phyloP scores from a whole-genome alignment of 2,888 invertebrate species.

The Monoplex corrugatus region DNA sequence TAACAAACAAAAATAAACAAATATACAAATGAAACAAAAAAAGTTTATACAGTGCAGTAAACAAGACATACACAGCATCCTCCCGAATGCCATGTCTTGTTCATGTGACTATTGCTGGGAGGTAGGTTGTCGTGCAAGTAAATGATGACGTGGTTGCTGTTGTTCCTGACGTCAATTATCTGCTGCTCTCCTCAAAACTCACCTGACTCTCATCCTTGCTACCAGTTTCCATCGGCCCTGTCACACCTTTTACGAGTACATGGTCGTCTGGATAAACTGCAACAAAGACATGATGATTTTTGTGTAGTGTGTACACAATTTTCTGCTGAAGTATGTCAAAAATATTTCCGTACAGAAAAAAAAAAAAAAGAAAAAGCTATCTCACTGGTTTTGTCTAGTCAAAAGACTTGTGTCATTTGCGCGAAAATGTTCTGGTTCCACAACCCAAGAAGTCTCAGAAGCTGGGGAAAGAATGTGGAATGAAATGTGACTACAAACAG shows the following conservation, averaged over 20 bases:
- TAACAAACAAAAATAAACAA: not conserved
- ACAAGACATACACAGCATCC: not conserved
- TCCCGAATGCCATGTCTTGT: not conserved
- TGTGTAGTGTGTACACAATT: not conserved
- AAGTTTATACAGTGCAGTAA: not conserved
- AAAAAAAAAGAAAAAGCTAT: too few species aligned
- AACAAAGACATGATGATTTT: conserved; percentile 1
- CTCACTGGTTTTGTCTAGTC: too few species aligned
- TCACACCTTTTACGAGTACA: conserved; percentile 73
- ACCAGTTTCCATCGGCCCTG: not conserved
- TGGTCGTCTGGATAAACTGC: conserved; percentile 78
- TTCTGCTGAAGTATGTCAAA: not conserved
- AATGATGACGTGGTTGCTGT: conserved; percentile 26
- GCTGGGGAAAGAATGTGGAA: too few species aligned
- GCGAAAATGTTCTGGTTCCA: too few species aligned
- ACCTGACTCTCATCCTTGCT: not conserved
- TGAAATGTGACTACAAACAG: too few species aligned
- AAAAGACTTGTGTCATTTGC: too few species aligned
- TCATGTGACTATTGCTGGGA: conserved; percentile 35
- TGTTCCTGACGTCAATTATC: not conserved
- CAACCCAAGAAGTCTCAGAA: too few species aligned
- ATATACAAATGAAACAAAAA: not conserved
- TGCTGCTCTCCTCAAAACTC: conserved; percentile 13
- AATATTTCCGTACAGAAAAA: too few species aligned
- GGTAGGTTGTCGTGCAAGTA: conserved; percentile 12